These are phyloP conservation scores for Schizopygopsis malacanthus DNA, from an alignment of 2,797 vertebrate genomes.

Conservation along the genomic window DNA sequence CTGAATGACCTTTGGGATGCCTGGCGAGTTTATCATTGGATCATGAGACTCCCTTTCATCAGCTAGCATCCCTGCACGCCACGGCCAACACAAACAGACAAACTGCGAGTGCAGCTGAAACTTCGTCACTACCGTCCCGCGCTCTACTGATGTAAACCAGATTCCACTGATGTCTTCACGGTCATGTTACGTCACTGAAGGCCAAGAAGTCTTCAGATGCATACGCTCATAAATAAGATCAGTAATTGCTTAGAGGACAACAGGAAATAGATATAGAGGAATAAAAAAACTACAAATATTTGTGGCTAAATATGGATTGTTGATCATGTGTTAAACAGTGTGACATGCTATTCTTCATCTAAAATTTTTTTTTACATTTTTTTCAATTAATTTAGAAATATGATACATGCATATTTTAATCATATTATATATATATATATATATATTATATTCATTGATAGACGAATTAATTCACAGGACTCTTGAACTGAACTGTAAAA, in stretches of 20 bases:
- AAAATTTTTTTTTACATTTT: neutral
- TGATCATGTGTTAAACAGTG: neutral
- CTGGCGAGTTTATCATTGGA: conserved; percentile 21
- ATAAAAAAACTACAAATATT: neutral
- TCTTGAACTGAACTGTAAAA: neutral
- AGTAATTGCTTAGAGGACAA: conserved; percentile 9
- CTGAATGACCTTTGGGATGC: conserved; percentile 17
- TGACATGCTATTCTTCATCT: neutral
- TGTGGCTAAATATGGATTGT: neutral
- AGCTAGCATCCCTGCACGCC: conserved; percentile 10
- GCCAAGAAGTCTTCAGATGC: conserved; percentile 7
- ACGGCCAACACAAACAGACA: conserved; percentile 51
- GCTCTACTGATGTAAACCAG: conserved; percentile 30
- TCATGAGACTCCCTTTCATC: conserved; percentile 43
- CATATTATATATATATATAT: neutral
- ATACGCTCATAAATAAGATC: conserved; percentile 14
- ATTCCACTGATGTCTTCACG: conserved; percentile 28
- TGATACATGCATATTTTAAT: neutral
- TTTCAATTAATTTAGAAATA: neutral
- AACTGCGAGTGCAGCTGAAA: conserved; percentile 27
- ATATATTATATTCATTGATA: neutral
- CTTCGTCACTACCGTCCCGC: neutral
- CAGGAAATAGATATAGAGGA: conserved; percentile 18
- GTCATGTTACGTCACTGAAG: conserved; percentile 19
- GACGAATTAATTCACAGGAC: neutral